These are phyloP conservation scores for Myiozetetes cayanensis DNA, from an alignment of 2,113 vertebrate genomes.

Conservation along the genomic window DNA sequence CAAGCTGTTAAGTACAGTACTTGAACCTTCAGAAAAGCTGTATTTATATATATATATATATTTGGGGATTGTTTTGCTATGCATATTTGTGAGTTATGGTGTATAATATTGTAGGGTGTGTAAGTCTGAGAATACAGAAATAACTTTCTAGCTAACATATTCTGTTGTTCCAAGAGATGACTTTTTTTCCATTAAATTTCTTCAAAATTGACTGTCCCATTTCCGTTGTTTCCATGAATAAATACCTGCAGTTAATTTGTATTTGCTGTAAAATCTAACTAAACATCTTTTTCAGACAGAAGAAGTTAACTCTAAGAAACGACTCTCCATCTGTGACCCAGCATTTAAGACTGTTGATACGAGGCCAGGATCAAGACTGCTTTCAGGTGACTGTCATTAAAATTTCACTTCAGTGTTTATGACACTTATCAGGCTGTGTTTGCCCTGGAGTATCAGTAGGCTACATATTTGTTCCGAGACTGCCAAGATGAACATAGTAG, in stretches of 20 bases:
- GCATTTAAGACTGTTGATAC: conserved; percentile 87
- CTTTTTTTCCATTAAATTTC: neutral
- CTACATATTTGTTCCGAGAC: neutral
- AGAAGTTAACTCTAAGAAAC: conserved; percentile 91
- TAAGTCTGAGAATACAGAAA: neutral
- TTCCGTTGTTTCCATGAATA: neutral
- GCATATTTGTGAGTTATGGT: neutral
- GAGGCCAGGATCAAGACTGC: conserved; percentile 94
- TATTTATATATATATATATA: neutral
- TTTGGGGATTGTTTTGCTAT: neutral
- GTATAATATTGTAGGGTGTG: neutral
- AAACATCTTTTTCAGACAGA: conserved; percentile 78
- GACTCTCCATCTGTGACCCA: conserved; percentile 80
- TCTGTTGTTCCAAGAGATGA: neutral
- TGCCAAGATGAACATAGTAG: neutral
- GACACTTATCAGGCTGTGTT: neutral
- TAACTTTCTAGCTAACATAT: neutral
- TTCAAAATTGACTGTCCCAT: neutral
- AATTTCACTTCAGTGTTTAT: neutral
- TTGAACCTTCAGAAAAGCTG: neutral
- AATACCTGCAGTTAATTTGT: neutral
- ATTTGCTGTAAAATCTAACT: neutral
- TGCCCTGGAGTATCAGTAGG: neutral
- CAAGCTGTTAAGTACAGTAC: neutral
- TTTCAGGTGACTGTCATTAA: conserved; percentile 83